phyloP scores from a whole-genome alignment of 2,113 vertebrate genomes.

The Dicentrarchus labrax region DNA sequence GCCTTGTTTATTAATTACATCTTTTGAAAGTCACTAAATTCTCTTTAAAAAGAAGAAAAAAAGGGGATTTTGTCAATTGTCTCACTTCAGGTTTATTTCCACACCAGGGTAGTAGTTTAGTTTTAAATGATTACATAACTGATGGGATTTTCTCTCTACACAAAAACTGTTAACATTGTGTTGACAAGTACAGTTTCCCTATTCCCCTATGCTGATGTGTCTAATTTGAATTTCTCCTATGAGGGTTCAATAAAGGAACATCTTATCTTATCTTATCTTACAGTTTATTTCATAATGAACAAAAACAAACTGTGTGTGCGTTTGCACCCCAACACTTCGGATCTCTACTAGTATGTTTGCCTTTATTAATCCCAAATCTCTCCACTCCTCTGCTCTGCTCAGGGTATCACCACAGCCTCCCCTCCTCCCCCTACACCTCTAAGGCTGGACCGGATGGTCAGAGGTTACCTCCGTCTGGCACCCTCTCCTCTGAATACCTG shows the following conservation, averaged over 20 bases:
- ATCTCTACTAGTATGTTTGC: rapidly evolving
- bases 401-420: slow-evolving; percentile 88
- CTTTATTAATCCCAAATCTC: background rate
- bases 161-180: background rate
- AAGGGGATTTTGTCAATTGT: background rate
- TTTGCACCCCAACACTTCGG: background rate
- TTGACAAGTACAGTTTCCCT: background rate
- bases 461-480: slow-evolving; percentile 69
- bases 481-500: slow-evolving; percentile 87
- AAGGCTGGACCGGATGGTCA: slow-evolving; percentile 72
- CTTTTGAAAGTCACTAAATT: background rate
- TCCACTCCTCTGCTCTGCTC: slow-evolving; percentile 42
- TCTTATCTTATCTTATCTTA: too few species aligned
- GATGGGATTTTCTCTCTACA: background rate
- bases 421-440: slow-evolving; percentile 82
- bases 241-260: too few species aligned
- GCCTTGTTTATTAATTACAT: background rate
- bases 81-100: background rate
- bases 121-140: background rate
- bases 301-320: background rate
- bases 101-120: background rate
- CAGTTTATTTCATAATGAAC: background rate
- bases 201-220: too few species aligned
- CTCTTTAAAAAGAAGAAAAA: background rate
- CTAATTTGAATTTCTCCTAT: too few species aligned